These are phyloP conservation scores for Hippoglossus stenolepis DNA, from an alignment of 2,113 vertebrate species.

Conservation along the genomic window DNA sequence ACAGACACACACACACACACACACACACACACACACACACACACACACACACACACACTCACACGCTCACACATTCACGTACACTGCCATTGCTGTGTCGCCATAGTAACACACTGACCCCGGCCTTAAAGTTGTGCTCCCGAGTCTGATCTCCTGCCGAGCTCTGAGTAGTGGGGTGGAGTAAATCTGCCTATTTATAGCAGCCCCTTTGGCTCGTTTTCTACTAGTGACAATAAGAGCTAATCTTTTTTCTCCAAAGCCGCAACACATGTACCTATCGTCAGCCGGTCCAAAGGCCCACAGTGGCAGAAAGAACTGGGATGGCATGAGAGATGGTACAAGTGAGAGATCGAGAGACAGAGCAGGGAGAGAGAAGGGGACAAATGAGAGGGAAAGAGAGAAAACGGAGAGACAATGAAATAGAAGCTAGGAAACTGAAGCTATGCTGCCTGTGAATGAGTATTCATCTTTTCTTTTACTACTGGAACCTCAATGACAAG, in stretches of 20 bases:
- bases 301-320: constrained; percentile 3
- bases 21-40: constrained; percentile 30
- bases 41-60: constrained; percentile 24
- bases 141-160: constrained; percentile 53
- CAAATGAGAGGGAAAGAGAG: neutral
- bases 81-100: constrained; percentile 45
- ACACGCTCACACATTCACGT: constrained; percentile 26
- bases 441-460: constrained; percentile 5
- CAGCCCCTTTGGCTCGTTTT: constrained; percentile 66
- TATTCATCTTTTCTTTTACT: constrained; percentile 18
- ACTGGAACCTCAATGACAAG: neutral
- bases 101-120: constrained; percentile 82
- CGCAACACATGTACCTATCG: constrained; percentile 50
- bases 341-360: neutral
- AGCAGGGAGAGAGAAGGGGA: constrained; percentile 9
- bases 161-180: constrained; percentile 62
- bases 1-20: constrained; percentile 17
- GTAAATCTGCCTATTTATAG: constrained; percentile 80
- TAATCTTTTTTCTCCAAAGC: constrained; percentile 73
- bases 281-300: constrained; percentile 30
- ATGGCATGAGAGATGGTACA: neutral
- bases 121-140: constrained; percentile 62
- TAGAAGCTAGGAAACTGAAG: constrained; percentile 9
- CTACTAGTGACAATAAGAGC: constrained; percentile 67
- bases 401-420: constrained; percentile 4